Evolutionary conservation across 2,797 vertebrate species (phyloP), one percentile per base, ranked within the genome.

Genomic region (Sandelia bainsii): DNA sequence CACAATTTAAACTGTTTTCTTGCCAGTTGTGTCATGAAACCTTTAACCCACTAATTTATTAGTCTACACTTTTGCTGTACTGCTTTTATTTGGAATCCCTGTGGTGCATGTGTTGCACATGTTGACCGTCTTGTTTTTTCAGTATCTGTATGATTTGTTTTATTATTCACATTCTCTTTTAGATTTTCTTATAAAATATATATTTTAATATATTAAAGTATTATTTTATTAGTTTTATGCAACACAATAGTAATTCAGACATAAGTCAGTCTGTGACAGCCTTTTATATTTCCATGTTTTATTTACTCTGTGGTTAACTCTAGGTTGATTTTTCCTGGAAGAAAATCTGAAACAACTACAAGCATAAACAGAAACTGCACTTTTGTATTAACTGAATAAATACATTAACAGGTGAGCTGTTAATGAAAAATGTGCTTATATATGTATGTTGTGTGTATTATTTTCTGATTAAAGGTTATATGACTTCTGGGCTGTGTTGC

Each of bases 221-320:
- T 16, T 42, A 14, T 42, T 42, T 32, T 32, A 32, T 32, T 32
- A 1, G 29, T 8, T 32, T 32, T 8, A 32, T n/a, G 6, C 6
- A 7, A 45, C 7, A n/a, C 44, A 45, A 3, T n/a, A 19, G 44
- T 11, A 27, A 49, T 14, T 50, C 46, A 72, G 45, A 42, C 20
- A 6, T 14, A 45, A 39, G 29, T 45, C 45, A 29, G 60, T 62
- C 22, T 52, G 37, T 69, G 39, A 32, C 45, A 25, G n/a, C 37
- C 1, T 69, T 46, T 46, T 46, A 6, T 54, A 11, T 69, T 75
- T 69, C 20, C 37, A n/a, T 14, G 23, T 59, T 25, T 9, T 69
- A n/a, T 65, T 61, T 57, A 42, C 64, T 63, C 40, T 62, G 25
- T 54, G 69, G n/a, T n/a, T n/a, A n/a, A n/a, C n/a, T n/a, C 69